Conservation (phyloP, 1,140 invertebrate genomes). For the Eriocheir sinensis region DNA sequence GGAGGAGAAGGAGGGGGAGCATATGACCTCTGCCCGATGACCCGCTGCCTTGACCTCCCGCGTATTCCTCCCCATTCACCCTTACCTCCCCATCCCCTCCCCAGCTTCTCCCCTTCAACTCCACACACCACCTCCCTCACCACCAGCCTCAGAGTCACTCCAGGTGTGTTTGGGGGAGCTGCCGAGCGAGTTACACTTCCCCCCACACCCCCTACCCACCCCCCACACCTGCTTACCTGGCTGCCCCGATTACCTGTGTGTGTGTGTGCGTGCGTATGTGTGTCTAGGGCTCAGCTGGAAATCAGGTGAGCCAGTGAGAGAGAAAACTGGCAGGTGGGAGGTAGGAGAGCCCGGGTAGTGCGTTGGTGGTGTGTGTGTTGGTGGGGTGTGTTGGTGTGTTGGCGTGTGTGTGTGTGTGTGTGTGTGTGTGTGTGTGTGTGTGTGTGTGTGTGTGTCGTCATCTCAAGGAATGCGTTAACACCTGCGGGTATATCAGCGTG, state of each 20-base stretch:
- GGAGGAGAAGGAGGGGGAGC: no score
- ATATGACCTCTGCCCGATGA: slow-evolving; percentile 10
- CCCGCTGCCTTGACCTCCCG: background rate
- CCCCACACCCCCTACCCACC: background rate
- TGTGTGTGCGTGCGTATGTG: background rate
- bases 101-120: background rate
- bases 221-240: background rate
- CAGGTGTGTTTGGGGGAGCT: background rate
- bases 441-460: slow-evolving; percentile 27
- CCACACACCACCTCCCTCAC: background rate
- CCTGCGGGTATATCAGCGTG: background rate
- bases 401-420: background rate
- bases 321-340: background rate
- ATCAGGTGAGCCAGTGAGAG: slow-evolving; percentile 16
- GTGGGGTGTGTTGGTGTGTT: background rate
- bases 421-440: slow-evolving; percentile 11
- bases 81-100: background rate
- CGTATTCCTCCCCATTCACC: background rate
- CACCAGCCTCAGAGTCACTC: background rate
- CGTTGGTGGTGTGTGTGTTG: background rate
- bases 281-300: background rate
- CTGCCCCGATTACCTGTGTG: no score
- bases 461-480: background rate
- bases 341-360: no score
- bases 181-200: no score